These are phyloP conservation scores for Zygaena filipendulae DNA, from an alignment of 2,888 invertebrate genomes.

Conservation along the genomic window DNA sequence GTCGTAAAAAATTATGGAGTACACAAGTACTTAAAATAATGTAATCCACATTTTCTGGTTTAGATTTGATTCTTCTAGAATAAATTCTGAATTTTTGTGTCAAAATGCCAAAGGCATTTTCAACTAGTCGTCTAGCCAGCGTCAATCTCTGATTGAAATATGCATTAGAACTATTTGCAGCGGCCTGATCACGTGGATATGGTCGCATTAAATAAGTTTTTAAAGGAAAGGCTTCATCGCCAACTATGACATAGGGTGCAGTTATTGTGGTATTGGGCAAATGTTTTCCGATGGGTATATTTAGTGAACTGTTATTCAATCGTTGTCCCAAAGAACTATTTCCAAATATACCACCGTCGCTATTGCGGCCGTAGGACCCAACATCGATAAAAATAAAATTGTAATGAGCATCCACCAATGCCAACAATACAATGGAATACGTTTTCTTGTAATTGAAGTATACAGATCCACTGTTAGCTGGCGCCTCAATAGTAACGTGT, in stretches of 20 bases:
- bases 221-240: conserved; percentile 14
- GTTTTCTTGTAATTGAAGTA: conserved; percentile 22
- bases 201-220: conserved; percentile 14
- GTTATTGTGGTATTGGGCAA: conserved; percentile 4
- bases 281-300: neutral
- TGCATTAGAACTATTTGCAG: conserved; percentile 3
- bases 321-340: conserved; percentile 8
- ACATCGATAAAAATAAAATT: conserved; percentile 17
- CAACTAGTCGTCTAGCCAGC: conserved; percentile 11
- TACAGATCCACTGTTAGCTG: conserved; percentile 15
- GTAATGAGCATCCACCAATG: conserved; percentile 24
- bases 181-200: conserved; percentile 7
- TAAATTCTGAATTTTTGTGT: conserved; percentile 9
- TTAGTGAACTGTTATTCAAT: conserved; percentile 4
- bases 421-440: conserved; percentile 21
- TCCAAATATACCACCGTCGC: conserved; percentile 14
- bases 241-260: conserved; percentile 13
- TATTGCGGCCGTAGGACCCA: conserved; percentile 14
- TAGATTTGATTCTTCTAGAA: conserved; percentile 7
- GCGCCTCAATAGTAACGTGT: conserved; percentile 20
- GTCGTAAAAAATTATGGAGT: conserved; percentile 10
- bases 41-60: conserved; percentile 7
- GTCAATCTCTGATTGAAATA: conserved; percentile 9
- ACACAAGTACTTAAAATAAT: conserved; percentile 10
- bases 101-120: conserved; percentile 14